Evolutionary conservation across 2,113 vertebrate genomes (phyloP).

Genomic region (Bujurquina vittata): DNA sequence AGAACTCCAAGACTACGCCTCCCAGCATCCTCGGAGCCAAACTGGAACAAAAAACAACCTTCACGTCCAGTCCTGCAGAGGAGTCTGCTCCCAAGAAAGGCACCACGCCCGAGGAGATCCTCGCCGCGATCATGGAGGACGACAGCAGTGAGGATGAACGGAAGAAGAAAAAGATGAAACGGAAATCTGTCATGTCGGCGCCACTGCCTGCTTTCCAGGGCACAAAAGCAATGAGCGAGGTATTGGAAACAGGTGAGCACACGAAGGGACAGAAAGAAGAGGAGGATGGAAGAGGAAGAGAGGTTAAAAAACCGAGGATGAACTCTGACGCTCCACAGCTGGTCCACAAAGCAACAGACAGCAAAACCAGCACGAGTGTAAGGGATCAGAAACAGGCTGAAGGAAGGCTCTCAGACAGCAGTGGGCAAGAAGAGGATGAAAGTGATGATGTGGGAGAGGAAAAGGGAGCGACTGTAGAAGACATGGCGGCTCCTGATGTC

Average conservation of each 20-base stretch:
- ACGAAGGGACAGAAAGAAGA: neutral
- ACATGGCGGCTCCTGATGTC: neutral
- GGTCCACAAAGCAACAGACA: neutral
- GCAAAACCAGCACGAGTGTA: neutral
- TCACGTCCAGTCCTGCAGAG: neutral
- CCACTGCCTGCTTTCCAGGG: constrained; percentile 86
- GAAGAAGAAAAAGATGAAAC: constrained; percentile 65
- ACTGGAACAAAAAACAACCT: neutral
- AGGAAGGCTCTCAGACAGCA: constrained; percentile 10
- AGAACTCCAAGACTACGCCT: constrained; percentile 1
- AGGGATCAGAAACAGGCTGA: neutral
- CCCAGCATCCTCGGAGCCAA: constrained; percentile 1
- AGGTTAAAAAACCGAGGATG: constrained; percentile 19
- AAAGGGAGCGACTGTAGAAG: neutral
- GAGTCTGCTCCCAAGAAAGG: constrained; percentile 46
- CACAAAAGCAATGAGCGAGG: constrained; percentile 68
- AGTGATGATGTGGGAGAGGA: neutral
- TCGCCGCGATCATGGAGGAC: constrained; percentile 84
- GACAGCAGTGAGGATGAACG: constrained; percentile 62
- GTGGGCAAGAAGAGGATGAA: constrained; percentile 3
- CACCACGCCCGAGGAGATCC: constrained; percentile 85
- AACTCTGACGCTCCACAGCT: neutral
- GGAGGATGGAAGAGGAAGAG: neutral
- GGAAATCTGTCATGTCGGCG: neutral
- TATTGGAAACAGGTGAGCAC: neutral